A percentile compares a stretch with the other conserved stretches of the same genome.
phyloP scores from a whole-genome alignment of 2,888 invertebrate species.

The Volucella bombylans region DNA sequence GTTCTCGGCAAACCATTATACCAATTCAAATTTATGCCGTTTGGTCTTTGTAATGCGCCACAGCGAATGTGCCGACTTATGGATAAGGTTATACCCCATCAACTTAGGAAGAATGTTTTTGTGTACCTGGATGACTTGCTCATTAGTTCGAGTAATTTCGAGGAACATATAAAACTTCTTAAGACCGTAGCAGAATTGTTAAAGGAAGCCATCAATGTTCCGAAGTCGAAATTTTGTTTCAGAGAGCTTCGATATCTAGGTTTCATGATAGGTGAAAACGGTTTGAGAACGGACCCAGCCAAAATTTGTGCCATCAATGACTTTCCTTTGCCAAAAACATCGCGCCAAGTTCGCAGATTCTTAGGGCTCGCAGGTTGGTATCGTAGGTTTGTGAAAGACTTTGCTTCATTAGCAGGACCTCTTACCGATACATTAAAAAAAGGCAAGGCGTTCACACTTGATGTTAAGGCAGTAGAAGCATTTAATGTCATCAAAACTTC shows the following conservation, averaged over 20 bases:
- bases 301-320: conserved; percentile 4
- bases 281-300: too few species aligned
- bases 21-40: conserved; percentile 45
- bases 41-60: conserved; percentile 20
- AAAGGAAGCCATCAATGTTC: conserved; percentile 2
- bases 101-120: neutral
- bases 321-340: conserved; percentile 8
- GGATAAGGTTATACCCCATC: conserved; percentile 5
- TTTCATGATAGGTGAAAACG: conserved; percentile 14
- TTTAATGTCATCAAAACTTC: conserved; percentile 9
- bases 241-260: conserved; percentile 23
- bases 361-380: conserved; percentile 1
- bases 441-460: neutral
- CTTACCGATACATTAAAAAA: too few species aligned
- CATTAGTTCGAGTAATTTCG: neutral
- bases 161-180: conserved; percentile 7
- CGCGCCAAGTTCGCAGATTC: conserved; percentile 18
- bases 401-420: neutral
- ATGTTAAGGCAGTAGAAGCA: neutral
- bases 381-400: neutral
- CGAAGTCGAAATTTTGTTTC: conserved; percentile 14
- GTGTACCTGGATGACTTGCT: conserved; percentile 21
- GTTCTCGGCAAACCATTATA: too few species aligned
- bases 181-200: neutral
- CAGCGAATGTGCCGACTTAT: conserved; percentile 6